Evolutionary conservation across 1,140 invertebrate genomes (phyloP).

Genomic region (Neomicropteryx cornuta): DNA sequence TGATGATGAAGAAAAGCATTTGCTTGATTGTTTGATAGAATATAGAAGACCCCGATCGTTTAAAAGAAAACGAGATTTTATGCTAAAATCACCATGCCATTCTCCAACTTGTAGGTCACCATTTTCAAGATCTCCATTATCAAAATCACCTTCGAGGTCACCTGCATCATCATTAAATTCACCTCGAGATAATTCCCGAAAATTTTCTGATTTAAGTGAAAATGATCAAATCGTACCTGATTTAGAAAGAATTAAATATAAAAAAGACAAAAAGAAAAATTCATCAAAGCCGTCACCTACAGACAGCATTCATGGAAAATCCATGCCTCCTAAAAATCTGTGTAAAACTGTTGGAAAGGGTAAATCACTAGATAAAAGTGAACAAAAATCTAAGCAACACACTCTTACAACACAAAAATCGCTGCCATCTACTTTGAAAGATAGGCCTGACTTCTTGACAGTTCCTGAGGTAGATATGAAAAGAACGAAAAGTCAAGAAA

Average conservation of each 20-base stretch:
- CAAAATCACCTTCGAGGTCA: conserved; percentile 37
- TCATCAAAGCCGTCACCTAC: too few species aligned
- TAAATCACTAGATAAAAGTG: conserved; percentile 36
- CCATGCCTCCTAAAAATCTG: conserved; percentile 30
- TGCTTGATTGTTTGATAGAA: conserved; percentile 38
- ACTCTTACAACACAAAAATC: conserved; percentile 35
- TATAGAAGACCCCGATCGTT: conserved; percentile 37
- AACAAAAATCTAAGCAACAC: conserved; percentile 30
- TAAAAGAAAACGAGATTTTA: conserved; percentile 34
- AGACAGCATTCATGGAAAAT: too few species aligned
- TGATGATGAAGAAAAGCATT: conserved; percentile 41
- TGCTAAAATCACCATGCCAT: conserved; percentile 26
- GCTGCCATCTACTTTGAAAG: conserved; percentile 37
- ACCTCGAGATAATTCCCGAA: conserved; percentile 36
- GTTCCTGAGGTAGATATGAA: conserved; percentile 44
- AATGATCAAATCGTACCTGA: conserved; percentile 49
- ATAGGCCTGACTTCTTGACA: conserved; percentile 38
- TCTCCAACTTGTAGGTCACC: conserved; percentile 31
- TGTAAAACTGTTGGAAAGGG: conserved; percentile 28
- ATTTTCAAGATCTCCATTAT: conserved; percentile 31
- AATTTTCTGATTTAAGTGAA: conserved; percentile 39
- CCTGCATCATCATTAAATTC: conserved; percentile 39
- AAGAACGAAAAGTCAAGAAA: conserved; percentile 50
- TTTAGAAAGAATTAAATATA: conserved; percentile 39
- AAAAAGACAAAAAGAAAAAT: conserved; percentile 36